Evolutionary conservation across 1,140 invertebrate species (phyloP), one percentile per base, ranked within the genome.

Genomic region (Euura lappo): DNA sequence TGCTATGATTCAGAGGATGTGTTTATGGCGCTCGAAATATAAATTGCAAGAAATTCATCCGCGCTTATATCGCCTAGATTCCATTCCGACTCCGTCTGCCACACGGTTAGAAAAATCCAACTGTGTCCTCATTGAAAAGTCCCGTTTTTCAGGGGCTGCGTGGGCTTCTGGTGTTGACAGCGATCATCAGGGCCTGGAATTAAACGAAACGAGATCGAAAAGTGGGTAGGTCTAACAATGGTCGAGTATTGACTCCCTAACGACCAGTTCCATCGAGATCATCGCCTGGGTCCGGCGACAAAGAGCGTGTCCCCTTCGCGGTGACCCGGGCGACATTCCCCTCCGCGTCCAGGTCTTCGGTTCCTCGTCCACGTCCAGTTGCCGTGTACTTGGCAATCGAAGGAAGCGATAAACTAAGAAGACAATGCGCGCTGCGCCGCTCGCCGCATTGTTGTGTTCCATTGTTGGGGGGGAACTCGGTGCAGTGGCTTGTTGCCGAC

Each of bases 11-110:
- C 76, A 76, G 76, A 73, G 79, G 80, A 79, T 79, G 81, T 82
- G 82, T 85, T 85, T 84, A 84, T 80, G 84, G 81, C 78, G 80
- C 84, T 83, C 78, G 84, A 85, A 84, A 84, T 85, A 85, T 81
- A 79, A 82, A 84, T 82, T 79, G 80, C 51, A 60, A 60, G 51
- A 60, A 60, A 60, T 60, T 60, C 51, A 60, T 60, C 51, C 13
- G 51, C 51, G 51, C 51, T 3, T 60, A 60, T 60, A n/a, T 60
- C 51, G 8, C 51, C 51, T 60, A 60, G 51, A 60, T 60, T 11
- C 13, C 51, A n/a, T n/a, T 60, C 51, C 6, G 51, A 28, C 28
- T 28, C 51, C 10, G 51, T n/a, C 4, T n/a, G 10, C 51, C 51
- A 6, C 13, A 60, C 13, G 51, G 51, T 8, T 60, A 60, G 10